phyloP scores from a whole-genome alignment of 2,888 invertebrate genomes.

The Pammene aurita region DNA sequence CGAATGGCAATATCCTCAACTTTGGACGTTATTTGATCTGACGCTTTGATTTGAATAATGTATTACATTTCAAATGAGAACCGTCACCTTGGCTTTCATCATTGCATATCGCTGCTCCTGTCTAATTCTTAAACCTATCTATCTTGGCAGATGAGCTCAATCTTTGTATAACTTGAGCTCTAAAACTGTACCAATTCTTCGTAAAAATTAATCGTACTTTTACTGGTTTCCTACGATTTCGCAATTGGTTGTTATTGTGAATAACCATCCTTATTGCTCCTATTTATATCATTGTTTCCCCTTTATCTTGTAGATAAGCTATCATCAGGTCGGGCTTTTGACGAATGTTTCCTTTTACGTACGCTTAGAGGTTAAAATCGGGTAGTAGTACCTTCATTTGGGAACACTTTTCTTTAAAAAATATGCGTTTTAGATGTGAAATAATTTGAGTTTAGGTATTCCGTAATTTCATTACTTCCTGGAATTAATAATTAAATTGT shows the following conservation, averaged over 20 bases:
- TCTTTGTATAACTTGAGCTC: neutral
- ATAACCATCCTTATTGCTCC: neutral
- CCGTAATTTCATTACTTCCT: too few species aligned
- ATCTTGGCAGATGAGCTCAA: neutral
- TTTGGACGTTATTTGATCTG: slow-evolving; percentile 6
- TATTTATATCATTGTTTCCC: neutral
- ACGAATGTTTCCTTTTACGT: slow-evolving; percentile 3
- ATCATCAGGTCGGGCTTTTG: neutral
- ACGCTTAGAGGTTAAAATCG: too few species aligned
- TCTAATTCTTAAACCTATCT: neutral
- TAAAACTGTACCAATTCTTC: neutral
- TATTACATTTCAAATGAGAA: slow-evolving; percentile 11
- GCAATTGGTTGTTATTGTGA: neutral
- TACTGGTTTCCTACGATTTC: neutral
- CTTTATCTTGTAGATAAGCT: neutral
- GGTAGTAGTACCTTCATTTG: too few species aligned
- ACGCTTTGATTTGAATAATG: slow-evolving; percentile 15
- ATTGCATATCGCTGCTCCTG: slow-evolving; percentile 5
- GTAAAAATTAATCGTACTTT: neutral
- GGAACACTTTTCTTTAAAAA: too few species aligned
- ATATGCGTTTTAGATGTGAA: too few species aligned
- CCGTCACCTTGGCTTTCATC: slow-evolving; percentile 16
- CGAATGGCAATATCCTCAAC: slow-evolving; percentile 3
- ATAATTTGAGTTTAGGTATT: too few species aligned
- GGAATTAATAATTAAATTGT: too few species aligned